Base-by-base conservation (phyloP, 2,888 invertebrate species). In the Drosophila kuntzei region DNA sequence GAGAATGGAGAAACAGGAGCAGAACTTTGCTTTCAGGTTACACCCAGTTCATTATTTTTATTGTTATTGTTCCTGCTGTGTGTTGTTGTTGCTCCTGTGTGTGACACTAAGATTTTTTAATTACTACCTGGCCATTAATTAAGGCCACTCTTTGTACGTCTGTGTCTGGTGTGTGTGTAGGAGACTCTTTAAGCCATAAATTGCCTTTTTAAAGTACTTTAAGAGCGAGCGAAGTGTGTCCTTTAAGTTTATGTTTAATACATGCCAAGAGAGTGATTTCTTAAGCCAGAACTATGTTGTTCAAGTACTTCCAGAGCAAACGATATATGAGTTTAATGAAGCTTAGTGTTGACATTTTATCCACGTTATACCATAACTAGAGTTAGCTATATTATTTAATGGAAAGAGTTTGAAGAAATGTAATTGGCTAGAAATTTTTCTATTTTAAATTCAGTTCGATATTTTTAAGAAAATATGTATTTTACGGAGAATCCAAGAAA, bases 81-180 rank as follows among this genome's bases (percentile, higher is more conserved):
- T n/a, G n/a, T n/a, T n/a, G n/a, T n/a, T n/a, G n/a, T 7, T 51
- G 51, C 14, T 44, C 12, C 32, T 50, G 49, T 50, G 47, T 18
- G 29, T 32, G 20, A 27, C 51, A 65, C 37, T 50, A 66, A 71
- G 75, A 75, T 75, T 71, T 75, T 75, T 76, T 75, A 75, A 75
- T 75, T 75, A 75, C 75, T 37, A 37, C 65, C 59, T 46, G 60
- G 62, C 16, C 71, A 76, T 71, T 75, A 75, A 75, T 75, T 76
- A 76, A 61, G 57, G 32, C 36, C 39, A 36, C 54, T 53, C 39
- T 36, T 27, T 46, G 55, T 14, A 6, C 8, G 2, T 6, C 9
- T 34, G n/a, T 37, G 14, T 50, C 27, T 39, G 12, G 9, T 36
- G 3, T 57, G 14, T 27, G 41, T 41, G 14, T 39, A 25, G 32